Evolutionary conservation across 2,888 invertebrate genomes (phyloP).

Genomic region (Neuroscelio doddi): DNA sequence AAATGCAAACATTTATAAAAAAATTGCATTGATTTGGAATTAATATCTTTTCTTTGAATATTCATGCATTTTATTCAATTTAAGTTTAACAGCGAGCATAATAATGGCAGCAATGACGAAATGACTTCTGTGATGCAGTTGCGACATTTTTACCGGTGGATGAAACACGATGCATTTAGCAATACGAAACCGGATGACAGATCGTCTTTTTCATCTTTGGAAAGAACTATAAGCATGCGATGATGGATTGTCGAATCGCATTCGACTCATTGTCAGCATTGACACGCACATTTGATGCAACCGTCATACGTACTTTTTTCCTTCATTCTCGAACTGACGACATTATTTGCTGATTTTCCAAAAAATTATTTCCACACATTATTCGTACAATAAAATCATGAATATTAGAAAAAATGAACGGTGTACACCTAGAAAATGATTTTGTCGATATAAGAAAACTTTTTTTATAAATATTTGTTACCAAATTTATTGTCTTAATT

Average conservation of each 20-base stretch:
- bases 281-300: constrained; percentile 42
- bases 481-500: too few relatives aligned
- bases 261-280: constrained; percentile 47
- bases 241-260: constrained; percentile 65
- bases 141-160: constrained; percentile 38
- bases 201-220: constrained; percentile 63
- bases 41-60: too few relatives aligned
- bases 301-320: constrained; percentile 43
- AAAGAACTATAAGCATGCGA: constrained; percentile 61
- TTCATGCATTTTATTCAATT: background rate
- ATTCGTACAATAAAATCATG: too few relatives aligned
- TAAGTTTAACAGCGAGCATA: background rate
- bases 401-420: too few relatives aligned
- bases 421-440: too few relatives aligned
- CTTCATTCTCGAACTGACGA: constrained; percentile 51
- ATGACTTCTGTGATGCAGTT: constrained; percentile 23
- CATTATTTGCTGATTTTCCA: constrained; percentile 62
- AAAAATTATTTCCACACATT: constrained; percentile 48
- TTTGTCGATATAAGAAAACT: too few relatives aligned
- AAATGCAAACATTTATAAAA: too few relatives aligned
- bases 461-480: too few relatives aligned
- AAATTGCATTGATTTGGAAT: too few relatives aligned
- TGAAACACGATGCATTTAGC: constrained; percentile 56
- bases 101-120: background rate
- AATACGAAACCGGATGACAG: constrained; percentile 67